A percentile compares a stretch with the other conserved stretches of the same genome.
Conservation (phyloP, 2,888 invertebrate genomes). For the Eristalis tenax region DNA sequence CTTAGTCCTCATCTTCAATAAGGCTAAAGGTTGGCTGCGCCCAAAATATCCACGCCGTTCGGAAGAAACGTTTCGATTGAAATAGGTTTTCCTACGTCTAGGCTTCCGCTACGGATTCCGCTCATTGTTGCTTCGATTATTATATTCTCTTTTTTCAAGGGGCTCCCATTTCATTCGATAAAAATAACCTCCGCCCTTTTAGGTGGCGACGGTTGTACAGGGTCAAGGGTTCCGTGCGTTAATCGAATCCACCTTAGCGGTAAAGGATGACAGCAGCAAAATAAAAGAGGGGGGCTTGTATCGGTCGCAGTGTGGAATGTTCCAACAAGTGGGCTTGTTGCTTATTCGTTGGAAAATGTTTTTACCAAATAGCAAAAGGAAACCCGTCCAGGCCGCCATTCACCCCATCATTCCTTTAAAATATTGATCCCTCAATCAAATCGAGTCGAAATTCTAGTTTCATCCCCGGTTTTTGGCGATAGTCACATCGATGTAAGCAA, state of each 20-base stretch:
- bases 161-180: slow-evolving; percentile 30
- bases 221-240: slow-evolving; percentile 44
- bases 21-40: slow-evolving; percentile 41
- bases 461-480: slow-evolving; percentile 12
- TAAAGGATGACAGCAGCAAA: not conserved
- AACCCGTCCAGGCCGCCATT: not conserved
- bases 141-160: not conserved
- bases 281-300: not conserved
- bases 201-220: slow-evolving; percentile 23
- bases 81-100: slow-evolving; percentile 18
- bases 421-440: slow-evolving; percentile 51
- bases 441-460: slow-evolving; percentile 18
- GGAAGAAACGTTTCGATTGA: slow-evolving; percentile 35
- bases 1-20: slow-evolving; percentile 4
- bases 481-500: slow-evolving; percentile 14
- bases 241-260: slow-evolving; percentile 41
- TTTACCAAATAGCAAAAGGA: slow-evolving; percentile 17
- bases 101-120: not conserved
- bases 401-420: slow-evolving; percentile 28
- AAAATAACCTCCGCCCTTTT: slow-evolving; percentile 52
- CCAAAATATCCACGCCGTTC: slow-evolving; percentile 30
- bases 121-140: not conserved
- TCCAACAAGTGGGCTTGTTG: slow-evolving; percentile 32
- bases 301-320: slow-evolving; percentile 9
- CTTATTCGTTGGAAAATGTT: slow-evolving; percentile 36